Evolutionary conservation across 1,140 invertebrate genomes (phyloP), one percentile per base, ranked within the genome.

Genomic region (Micrasema longulum): DNA sequence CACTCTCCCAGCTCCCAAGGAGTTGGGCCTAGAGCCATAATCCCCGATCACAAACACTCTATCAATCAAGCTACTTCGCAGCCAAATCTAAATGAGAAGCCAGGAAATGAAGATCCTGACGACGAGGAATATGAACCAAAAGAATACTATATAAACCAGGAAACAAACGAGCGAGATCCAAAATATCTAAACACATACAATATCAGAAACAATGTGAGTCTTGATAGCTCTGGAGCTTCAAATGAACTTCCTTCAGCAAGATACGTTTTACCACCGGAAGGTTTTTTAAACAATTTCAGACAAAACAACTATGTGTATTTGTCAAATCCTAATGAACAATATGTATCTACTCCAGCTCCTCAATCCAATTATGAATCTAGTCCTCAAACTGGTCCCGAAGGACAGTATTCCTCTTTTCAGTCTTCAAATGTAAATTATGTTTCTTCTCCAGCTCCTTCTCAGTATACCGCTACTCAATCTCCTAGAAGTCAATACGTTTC

Each of bases 211-310:
- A 23, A 74, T 64, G 23, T 43, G n/a, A 66, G 20, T 36, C 75
- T 53, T 76, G 84, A 86, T 73, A 81, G 77, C 52, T 80, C 79
- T 7, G 80, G 80, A 72, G 82, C 83, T 74, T 85, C 82, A 78
- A 84, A 83, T 76, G 81, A 84, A 73, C 82, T 84, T 78, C 77
- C 82, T 50, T 78, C 82, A 22, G 77, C 83, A 71, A 81, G 83
- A 76, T 86, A 84, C 67, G 82, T 82, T 14, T 75, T 85, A 45
- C 83, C 84, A 48, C 84, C 83, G 43, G 83, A 84, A 73, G 81
- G 83, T 14, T 86, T 84, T 68, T 76, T 86, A 18, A 81, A 83
- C 67, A 79, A 84, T 69, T 77, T 83, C 73, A 81, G 80, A 50
- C 62, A 66, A 66, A 64, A 66, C 48, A 63, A 65, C 26, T 31